Evolutionary conservation across 2,113 vertebrate species (phyloP).

Genomic region (Macrotus californicus): DNA sequence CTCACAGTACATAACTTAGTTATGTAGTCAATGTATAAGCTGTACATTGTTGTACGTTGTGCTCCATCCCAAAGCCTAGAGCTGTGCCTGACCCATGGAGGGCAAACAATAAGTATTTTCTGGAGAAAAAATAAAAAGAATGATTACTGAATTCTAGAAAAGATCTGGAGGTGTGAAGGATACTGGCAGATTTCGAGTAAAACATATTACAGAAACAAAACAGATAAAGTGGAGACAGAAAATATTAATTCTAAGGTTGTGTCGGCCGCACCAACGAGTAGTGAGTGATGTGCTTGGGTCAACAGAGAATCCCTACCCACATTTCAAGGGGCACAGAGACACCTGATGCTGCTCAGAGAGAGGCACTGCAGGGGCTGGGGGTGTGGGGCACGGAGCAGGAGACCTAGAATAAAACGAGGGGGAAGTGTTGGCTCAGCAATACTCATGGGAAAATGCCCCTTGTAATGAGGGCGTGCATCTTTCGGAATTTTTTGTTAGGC

Average conservation of each 20-base stretch:
- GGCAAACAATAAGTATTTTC: background rate
- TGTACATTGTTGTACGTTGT: background rate
- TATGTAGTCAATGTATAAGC: background rate
- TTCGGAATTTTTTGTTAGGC: background rate
- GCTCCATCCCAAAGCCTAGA: background rate
- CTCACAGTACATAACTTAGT: background rate
- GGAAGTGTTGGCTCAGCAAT: background rate
- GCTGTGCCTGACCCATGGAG: background rate
- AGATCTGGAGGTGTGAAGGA: background rate
- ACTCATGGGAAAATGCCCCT: background rate
- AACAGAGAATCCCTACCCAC: background rate
- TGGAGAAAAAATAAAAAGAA: background rate
- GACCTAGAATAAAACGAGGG: background rate
- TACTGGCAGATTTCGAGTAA: background rate
- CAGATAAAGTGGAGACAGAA: background rate
- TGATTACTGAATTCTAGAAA: background rate
- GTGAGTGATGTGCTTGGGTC: background rate
- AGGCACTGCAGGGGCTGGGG: background rate
- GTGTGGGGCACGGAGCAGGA: background rate
- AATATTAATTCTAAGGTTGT: background rate
- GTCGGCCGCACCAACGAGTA: rapidly evolving
- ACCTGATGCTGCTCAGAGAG: background rate
- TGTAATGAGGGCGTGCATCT: background rate
- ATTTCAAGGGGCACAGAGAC: too few relatives aligned
- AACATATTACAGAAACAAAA: background rate